Evolutionary conservation across 1,140 invertebrate genomes (phyloP), one percentile per base, ranked within the genome.

Genomic region (Pseudobourletiella spinata): DNA sequence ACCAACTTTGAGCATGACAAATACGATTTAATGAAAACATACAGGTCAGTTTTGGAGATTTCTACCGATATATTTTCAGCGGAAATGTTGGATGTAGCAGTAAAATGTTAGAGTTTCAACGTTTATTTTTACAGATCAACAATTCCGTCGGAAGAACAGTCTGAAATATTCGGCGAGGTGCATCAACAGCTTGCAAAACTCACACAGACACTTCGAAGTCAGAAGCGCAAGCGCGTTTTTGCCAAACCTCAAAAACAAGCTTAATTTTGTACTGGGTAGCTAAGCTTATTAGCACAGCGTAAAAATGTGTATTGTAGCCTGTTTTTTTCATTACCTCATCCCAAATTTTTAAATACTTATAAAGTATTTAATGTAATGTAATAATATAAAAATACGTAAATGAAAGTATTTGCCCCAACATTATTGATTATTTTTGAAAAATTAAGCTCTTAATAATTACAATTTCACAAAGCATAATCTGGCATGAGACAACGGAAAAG

Each of bases 11-110:
- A 55, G 26, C 35, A 30, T 15, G 16, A 24, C 1, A 89, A 91
- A 79, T 93, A 86, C 77, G 94, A 98, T 76, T 77, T 97, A 39
- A 95, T 98, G 91, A 91, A 90, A 76, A 79, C 86, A 55, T 96
- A 97, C 73, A 85, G 92, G 84, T 86, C 79, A 50, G 32, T 39
- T 39, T 8, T 39, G n/a, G 32, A 39, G n/a, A n/a, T n/a, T n/a
- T n/a, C n/a, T n/a, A n/a, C n/a, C n/a, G n/a, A 8, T 22, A 24
- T 29, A 42, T 50, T 59, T 50, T 55, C 6, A 15, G 26, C 18
- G 51, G 20, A 14, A 26, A 6, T 44, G 28, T 26, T 59, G 30
- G 15, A 3, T n/a, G n/a, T n/a, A n/a, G n/a, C n/a, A n/a, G n/a
- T n/a, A n/a, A 39, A 39, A 11, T 39, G 32, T 39, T 11, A 39